Percentiles rank a stretch among this genome's conserved stretches.
Conservation (phyloP, 2,888 invertebrate species). For the Brenthis hecate region DNA sequence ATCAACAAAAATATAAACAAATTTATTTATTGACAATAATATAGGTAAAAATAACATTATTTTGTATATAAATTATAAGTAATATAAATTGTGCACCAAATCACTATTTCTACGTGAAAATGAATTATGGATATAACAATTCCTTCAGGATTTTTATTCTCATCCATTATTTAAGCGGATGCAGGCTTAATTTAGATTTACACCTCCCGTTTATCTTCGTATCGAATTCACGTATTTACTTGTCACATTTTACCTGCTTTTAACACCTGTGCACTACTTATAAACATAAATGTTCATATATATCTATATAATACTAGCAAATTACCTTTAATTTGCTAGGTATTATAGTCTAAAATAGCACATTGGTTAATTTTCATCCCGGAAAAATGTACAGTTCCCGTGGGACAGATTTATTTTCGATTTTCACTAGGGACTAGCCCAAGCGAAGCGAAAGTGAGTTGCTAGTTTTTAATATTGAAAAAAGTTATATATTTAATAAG, state of each 20-base stretch:
- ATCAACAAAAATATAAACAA: too few relatives aligned
- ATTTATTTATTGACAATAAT: too few relatives aligned
- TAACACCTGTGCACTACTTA: conserved; percentile 34
- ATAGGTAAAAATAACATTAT: too few relatives aligned
- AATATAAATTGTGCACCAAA: conserved; percentile 29
- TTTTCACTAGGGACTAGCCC: too few relatives aligned
- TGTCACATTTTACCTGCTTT: conserved; percentile 46
- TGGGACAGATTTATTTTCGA: too few relatives aligned
- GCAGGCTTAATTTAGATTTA: conserved; percentile 69
- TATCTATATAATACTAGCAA: too few relatives aligned
- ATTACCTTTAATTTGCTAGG: too few relatives aligned
- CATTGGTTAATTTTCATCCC: too few relatives aligned
- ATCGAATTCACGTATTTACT: conserved; percentile 49
- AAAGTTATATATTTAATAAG: conserved; percentile 3
- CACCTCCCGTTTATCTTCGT: conserved; percentile 55
- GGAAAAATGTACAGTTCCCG: too few relatives aligned
- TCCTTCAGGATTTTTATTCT: conserved; percentile 61
- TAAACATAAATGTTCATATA: background rate
- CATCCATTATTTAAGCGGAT: conserved; percentile 70
- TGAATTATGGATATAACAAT: conserved; percentile 71
- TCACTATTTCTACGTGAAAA: conserved; percentile 57
- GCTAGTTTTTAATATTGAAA: too few relatives aligned
- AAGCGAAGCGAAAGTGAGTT: too few relatives aligned
- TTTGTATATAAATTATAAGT: background rate
- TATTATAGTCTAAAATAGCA: too few relatives aligned